phyloP scores from a whole-genome alignment of 2,797 vertebrate genomes.

The Leuciscus waleckii region DNA sequence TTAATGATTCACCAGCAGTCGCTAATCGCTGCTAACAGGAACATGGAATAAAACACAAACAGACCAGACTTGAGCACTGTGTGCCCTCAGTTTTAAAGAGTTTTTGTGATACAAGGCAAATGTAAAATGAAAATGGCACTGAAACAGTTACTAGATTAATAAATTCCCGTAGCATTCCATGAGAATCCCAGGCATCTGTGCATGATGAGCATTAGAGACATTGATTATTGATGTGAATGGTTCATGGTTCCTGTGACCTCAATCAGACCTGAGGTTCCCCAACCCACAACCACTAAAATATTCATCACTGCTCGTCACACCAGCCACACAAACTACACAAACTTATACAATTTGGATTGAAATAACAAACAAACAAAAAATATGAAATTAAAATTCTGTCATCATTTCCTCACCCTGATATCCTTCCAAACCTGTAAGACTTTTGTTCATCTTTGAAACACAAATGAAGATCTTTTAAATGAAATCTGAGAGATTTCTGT shows the following conservation, averaged over 20 bases:
- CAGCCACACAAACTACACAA: neutral
- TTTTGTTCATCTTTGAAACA: neutral
- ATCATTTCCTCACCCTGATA: neutral
- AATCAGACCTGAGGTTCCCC: neutral
- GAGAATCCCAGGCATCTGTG: neutral
- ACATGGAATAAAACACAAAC: conserved; percentile 48
- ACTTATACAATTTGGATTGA: neutral
- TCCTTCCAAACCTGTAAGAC: neutral
- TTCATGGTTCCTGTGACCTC: neutral
- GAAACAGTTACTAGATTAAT: neutral
- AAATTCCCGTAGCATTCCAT: neutral
- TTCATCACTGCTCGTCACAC: neutral
- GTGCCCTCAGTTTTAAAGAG: neutral
- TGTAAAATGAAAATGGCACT: neutral
- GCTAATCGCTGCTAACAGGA: conserved; percentile 49
- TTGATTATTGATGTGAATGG: neutral
- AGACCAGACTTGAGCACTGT: conserved; percentile 23
- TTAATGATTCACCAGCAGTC: conserved; percentile 54
- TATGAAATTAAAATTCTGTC: neutral
- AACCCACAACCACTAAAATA: neutral
- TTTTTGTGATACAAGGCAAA: neutral
- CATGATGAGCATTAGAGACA: neutral
- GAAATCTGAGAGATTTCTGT: neutral
- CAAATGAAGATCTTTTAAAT: too few species aligned
- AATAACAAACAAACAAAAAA: neutral